These are phyloP conservation scores for Eupristina koningsbergeri DNA, from an alignment of 1,140 invertebrate species.

Conservation along the genomic window DNA sequence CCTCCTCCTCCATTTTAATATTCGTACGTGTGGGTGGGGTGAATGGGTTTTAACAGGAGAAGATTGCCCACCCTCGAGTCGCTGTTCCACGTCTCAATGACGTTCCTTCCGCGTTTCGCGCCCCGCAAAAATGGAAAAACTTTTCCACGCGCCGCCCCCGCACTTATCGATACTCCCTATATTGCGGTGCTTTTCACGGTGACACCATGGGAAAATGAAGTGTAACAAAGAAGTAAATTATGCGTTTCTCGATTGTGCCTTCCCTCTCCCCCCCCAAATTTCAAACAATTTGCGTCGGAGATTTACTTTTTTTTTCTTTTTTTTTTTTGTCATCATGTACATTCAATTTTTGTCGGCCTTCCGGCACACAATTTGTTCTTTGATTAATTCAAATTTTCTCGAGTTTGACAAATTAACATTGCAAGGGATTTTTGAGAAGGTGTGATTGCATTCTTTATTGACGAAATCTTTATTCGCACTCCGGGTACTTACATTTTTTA, in stretches of 20 bases:
- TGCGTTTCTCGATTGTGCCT: too few relatives aligned
- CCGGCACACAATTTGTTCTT: neutral
- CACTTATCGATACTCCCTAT: neutral
- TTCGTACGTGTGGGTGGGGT: neutral
- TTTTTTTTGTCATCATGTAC: neutral
- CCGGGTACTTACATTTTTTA: neutral
- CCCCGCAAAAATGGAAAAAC: neutral
- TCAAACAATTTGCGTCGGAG: neutral
- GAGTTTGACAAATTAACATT: neutral
- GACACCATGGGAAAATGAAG: too few relatives aligned
- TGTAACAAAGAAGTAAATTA: too few relatives aligned
- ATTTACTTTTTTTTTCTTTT: too few relatives aligned
- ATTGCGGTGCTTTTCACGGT: neutral
- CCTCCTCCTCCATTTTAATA: neutral
- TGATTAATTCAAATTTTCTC: neutral
- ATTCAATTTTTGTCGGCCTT: neutral
- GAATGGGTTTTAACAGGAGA: neutral
- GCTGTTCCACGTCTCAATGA: neutral
- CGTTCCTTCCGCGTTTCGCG: neutral
- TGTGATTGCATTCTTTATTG: neutral
- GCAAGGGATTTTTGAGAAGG: neutral
- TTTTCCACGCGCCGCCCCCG: neutral
- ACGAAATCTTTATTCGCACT: neutral
- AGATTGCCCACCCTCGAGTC: neutral
- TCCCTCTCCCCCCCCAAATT: too few relatives aligned